phyloP scores from a whole-genome alignment of 1,140 invertebrate species.

The Heliothis virescens region DNA sequence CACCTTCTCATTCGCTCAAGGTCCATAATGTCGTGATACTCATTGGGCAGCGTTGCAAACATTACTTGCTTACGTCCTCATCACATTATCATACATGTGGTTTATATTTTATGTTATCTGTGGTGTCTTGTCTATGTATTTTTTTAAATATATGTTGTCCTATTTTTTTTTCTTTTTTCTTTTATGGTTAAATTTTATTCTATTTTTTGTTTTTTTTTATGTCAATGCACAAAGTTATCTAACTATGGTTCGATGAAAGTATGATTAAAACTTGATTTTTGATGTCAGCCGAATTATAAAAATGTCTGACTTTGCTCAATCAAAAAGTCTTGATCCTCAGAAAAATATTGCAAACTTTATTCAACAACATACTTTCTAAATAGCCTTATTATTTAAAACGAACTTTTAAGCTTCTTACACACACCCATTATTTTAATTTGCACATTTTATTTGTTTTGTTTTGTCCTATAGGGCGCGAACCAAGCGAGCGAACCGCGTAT shows the following conservation, averaged over 20 bases:
- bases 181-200: background rate
- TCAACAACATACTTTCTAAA: conserved; percentile 3
- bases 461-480: conserved; percentile 80
- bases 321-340: no score
- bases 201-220: conserved; percentile 3
- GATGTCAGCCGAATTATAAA: no score
- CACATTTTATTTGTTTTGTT: conserved; percentile 76
- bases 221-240: background rate
- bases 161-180: background rate
- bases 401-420: conserved; percentile 43
- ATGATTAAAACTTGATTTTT: no score
- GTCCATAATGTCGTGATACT: background rate
- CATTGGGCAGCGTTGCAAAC: conserved; percentile 37
- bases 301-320: no score
- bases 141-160: background rate
- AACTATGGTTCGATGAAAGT: no score
- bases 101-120: background rate
- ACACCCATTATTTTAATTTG: conserved; percentile 64
- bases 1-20: conserved; percentile 14
- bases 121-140: conserved; percentile 14
- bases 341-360: background rate
- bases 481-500: conserved; percentile 83
- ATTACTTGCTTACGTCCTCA: conserved; percentile 11
- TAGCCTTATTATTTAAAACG: background rate
- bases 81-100: background rate